A percentile compares a stretch with the other conserved stretches of the same genome.
Evolutionary conservation across 1,140 invertebrate species (phyloP).

Genomic region (Drosophila bifasciata): DNA sequence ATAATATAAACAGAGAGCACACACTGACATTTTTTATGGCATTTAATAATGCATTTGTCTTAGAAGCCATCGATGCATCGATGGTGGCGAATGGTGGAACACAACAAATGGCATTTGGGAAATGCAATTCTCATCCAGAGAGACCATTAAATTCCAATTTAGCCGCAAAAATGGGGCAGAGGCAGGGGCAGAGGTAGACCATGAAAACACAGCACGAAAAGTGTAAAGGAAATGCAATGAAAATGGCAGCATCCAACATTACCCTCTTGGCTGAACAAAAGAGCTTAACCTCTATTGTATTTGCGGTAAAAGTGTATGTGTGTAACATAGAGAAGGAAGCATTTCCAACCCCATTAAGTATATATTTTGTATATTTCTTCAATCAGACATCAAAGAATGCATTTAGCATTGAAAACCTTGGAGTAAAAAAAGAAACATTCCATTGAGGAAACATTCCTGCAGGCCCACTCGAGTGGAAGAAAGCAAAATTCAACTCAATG

Average conservation of each 20-base stretch:
- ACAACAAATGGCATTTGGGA: constrained; percentile 5
- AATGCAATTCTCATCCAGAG: constrained; percentile 27
- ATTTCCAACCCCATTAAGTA: no score
- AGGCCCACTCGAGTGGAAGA: constrained; percentile 16
- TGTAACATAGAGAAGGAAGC: no score
- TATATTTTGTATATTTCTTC: no score
- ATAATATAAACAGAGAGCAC: neutral
- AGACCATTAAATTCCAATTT: constrained; percentile 37
- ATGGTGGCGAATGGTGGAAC: neutral
- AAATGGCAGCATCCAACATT: neutral
- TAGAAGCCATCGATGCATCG: constrained; percentile 19
- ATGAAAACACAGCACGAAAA: no score
- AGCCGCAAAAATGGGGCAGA: constrained; percentile 1
- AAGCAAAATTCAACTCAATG: constrained; percentile 26
- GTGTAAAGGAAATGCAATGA: neutral
- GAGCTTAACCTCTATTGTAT: no score
- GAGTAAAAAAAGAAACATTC: no score
- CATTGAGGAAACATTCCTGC: no score
- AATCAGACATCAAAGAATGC: no score
- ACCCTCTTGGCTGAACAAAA: no score
- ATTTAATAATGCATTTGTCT: constrained; percentile 52
- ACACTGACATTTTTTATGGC: constrained; percentile 41
- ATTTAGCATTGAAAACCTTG: no score
- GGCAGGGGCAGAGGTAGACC: no score
- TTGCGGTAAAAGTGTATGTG: no score